Base-by-base conservation (phyloP, 2,888 invertebrate genomes). In the Colletes collaris region DNA sequence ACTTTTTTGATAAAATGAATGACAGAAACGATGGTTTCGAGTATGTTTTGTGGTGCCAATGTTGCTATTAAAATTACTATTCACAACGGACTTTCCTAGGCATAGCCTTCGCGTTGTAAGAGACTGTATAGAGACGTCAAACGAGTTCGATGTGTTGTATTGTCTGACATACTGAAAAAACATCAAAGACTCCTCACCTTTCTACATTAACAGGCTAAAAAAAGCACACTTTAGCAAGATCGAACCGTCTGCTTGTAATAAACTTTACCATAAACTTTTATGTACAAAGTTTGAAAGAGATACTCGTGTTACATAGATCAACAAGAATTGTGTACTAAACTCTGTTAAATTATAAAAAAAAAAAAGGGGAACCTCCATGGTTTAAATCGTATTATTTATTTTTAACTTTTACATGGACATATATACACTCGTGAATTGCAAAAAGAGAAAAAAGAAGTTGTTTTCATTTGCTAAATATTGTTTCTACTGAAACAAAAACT, bases 31-130 rank as follows among this genome's bases (percentile, higher is more conserved):
- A 85, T 77, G 85, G 79, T 86, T 78, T 78, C 66, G 65, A 77
- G 69, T 81, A 84, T 83, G 79, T 84, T 79, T 79, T 85, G 87
- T 87, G 87, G 81, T 82, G 87, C 72, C 78, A 76, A 77, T 72
- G 69, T 82, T 81, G 82, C 76, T 74, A 73, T 62, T 58, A 37
- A 56, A 72, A 69, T 78, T 73, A 65, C 68, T 74, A 75, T 79
- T 81, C 56, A 46, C 67, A 58, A 85, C 64, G 87, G 85, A 87
- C 87, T 84, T 84, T 79, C 56, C 19, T 75, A 82, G 77, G 79
- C 79, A 75, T 75, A 84, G 74, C 84, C 75, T 59, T 76, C 68
- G 78, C 75, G 79, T 65, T 82, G 72, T 58, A 53, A 79, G 76
- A 66, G 78, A 78, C 82, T 82, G 62, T 66, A 79, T 77, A 68